phyloP scores from a whole-genome alignment of 2,888 invertebrate species.

The Xanthorhoe designata region DNA sequence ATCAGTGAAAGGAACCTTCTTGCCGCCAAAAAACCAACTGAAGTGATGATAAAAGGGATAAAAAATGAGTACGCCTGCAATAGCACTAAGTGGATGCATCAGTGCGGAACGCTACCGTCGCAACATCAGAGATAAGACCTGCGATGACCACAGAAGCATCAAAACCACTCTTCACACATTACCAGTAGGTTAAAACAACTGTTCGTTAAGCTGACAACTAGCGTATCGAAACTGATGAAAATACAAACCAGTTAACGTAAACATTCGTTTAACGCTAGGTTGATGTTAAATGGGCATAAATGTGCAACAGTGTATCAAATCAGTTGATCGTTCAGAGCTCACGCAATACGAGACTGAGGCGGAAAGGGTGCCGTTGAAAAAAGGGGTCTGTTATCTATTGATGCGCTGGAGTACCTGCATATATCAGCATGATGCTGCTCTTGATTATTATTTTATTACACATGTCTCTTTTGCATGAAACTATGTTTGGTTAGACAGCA shows the following conservation, averaged over 20 bases:
- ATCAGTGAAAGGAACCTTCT: too few species aligned
- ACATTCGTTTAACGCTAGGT: not conserved
- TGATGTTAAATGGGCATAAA: not conserved
- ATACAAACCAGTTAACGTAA: not conserved
- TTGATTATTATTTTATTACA: not conserved
- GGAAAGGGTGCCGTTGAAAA: not conserved
- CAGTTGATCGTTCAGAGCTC: conserved; percentile 2
- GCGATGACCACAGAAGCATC: conserved; percentile 58
- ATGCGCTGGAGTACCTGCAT: not conserved
- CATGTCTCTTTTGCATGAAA: not conserved
- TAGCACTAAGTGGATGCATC: conserved; percentile 69
- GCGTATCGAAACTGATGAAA: not conserved
- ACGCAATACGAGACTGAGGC: not conserved
- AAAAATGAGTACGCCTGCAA: conserved; percentile 50
- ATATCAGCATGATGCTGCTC: not conserved
- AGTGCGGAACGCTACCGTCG: conserved; percentile 67
- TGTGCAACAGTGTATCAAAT: conserved; percentile 45
- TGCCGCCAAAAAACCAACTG: too few species aligned
- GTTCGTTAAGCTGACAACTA: not conserved
- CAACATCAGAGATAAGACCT: conserved; percentile 65
- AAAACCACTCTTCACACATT: conserved; percentile 23
- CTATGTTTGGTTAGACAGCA: too few species aligned
- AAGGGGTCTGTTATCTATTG: not conserved
- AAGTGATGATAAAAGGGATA: conserved; percentile 12
- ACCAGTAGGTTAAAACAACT: not conserved